Base-by-base conservation (phyloP, 2,888 invertebrate species). In the Andrena bucephala region DNA sequence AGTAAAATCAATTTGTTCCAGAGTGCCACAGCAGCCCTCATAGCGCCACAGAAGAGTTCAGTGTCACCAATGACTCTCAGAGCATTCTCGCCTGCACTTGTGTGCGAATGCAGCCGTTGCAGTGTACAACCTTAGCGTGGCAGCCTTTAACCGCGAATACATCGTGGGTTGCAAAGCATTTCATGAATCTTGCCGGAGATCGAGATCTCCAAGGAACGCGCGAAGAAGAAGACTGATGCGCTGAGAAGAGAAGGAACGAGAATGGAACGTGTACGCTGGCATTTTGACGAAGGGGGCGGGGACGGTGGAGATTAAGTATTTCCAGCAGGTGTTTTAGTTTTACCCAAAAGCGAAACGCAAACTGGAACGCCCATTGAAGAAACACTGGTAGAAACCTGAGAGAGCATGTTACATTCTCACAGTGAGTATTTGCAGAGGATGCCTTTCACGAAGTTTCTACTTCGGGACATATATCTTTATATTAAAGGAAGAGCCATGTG, bases 241-340 rank as follows among this genome's bases (percentile, higher is more conserved):
- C 6, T 31, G 7, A 13, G 31, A 2, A 16, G 0, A n/a, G 16
- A 27, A 60, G 7, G 27, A 20, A 62, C 2, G 62, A 60, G 20
- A 24, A 8, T 27, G 27, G 50, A 50, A 50, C 65, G 65, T 29
- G 59, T 24, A 31, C 50, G n/a, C 13, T 27, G 48, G 10, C 4
- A 13, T 29, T 73, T 59, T 50, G 57, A 66, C 65, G 74, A 65
- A 63, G 73, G 42, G 48, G 57, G 48, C 27, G 75, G 65, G 57
- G 63, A 66, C 36, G 48, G 36, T 2, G 24, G 59, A 66, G 77
- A 77, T 77, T 74, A 74, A 77, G 65, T 57, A 57, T 48, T 77
- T 74, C 59, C 65, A 63, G 20, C 65, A 57, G 29, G 63, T 59
- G 65, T 74, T 77, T 73, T 48, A 27, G 57, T 74, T 74, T 74